phyloP scores from a whole-genome alignment of 2,888 invertebrate species.

The Tetramorium bicarinatum region DNA sequence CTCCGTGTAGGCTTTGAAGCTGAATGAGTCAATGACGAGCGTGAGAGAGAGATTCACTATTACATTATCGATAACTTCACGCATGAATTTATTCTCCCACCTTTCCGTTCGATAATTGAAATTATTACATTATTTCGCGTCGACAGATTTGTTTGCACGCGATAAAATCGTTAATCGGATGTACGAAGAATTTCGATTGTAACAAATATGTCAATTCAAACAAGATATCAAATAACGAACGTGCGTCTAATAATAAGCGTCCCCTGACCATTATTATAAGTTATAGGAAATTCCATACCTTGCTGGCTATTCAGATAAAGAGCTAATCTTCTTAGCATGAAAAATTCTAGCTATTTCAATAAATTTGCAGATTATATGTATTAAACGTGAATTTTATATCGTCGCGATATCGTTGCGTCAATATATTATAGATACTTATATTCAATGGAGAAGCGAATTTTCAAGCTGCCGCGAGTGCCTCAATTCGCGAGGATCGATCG shows the following conservation, averaged over 20 bases:
- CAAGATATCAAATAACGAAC: not conserved
- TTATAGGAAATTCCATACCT: not conserved
- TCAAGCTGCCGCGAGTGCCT: slow-evolving; percentile 11
- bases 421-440: not conserved
- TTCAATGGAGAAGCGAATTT: slow-evolving; percentile 38
- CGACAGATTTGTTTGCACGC: not conserved
- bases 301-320: not conserved
- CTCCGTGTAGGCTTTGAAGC: slow-evolving; percentile 62
- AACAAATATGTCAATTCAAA: not conserved
- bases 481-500: slow-evolving; percentile 65
- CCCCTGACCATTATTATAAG: not conserved
- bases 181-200: not conserved
- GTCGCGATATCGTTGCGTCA: not conserved
- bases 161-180: not conserved
- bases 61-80: slow-evolving; percentile 31
- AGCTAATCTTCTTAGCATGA: slow-evolving; percentile 17
- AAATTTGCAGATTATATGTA: slow-evolving; percentile 8
- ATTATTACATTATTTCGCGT: not conserved
- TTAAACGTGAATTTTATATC: not conserved
- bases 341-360: slow-evolving; percentile 30
- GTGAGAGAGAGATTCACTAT: slow-evolving; percentile 62
- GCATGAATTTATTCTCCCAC: not conserved
- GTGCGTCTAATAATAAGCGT: not conserved
- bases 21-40: slow-evolving; percentile 51
- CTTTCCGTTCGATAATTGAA: not conserved